phyloP scores from a whole-genome alignment of 2,888 invertebrate genomes.

The Brachylomia viminalis region DNA sequence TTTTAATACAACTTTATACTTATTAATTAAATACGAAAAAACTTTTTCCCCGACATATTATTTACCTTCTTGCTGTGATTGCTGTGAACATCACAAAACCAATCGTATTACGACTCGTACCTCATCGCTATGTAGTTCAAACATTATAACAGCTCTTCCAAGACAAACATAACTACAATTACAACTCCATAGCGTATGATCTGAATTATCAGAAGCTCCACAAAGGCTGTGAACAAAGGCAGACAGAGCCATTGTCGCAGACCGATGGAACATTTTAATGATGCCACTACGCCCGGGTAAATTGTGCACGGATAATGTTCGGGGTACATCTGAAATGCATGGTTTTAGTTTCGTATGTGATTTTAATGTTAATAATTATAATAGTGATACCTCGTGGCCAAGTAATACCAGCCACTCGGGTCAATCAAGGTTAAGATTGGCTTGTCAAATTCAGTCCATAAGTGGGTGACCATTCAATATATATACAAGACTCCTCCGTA shows the following conservation, averaged over 20 bases:
- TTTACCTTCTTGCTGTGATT: neutral
- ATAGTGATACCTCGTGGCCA: neutral
- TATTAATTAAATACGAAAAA: too few relatives aligned
- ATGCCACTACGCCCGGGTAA: slow-evolving; percentile 43
- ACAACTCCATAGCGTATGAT: slow-evolving; percentile 53
- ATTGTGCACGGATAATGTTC: slow-evolving; percentile 23
- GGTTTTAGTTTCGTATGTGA: neutral
- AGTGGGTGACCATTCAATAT: neutral
- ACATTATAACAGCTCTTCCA: neutral
- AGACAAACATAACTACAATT: slow-evolving; percentile 11
- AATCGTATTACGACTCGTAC: too few relatives aligned
- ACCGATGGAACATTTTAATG: slow-evolving; percentile 66
- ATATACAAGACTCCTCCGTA: neutral
- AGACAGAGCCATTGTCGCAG: slow-evolving; percentile 54
- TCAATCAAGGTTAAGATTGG: neutral
- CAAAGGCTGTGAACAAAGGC: slow-evolving; percentile 65
- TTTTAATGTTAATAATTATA: neutral
- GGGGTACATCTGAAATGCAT: slow-evolving; percentile 18
- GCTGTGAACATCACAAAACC: too few relatives aligned
- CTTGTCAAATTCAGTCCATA: neutral
- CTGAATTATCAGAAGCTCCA: slow-evolving; percentile 61
- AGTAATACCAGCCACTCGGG: too few relatives aligned
- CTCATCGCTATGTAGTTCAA: neutral
- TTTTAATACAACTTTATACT: too few relatives aligned
- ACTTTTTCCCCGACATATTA: too few relatives aligned